phyloP scores from a whole-genome alignment of 2,888 invertebrate genomes.

The Cataglyphis altisquamis region DNA sequence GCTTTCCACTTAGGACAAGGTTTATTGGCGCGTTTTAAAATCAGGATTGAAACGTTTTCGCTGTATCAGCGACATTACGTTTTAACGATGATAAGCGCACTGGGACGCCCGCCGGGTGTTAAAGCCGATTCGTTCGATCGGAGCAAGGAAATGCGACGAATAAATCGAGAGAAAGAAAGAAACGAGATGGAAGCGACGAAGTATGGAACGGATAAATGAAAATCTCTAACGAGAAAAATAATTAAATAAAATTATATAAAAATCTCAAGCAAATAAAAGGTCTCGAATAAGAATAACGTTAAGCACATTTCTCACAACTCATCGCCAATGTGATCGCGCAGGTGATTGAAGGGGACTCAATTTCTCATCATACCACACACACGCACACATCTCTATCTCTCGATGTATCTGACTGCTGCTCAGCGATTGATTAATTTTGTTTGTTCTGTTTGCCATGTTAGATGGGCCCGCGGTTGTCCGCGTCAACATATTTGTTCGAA shows the following conservation, averaged over 20 bases:
- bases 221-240: neutral
- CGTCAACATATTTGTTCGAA: constrained; percentile 99
- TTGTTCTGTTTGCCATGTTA: constrained; percentile 87
- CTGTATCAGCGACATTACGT: constrained; percentile 16
- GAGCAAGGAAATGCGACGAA: constrained; percentile 14
- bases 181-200: neutral
- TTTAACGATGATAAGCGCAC: constrained; percentile 35
- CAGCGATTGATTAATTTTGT: constrained; percentile 84
- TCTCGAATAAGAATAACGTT: constrained; percentile 29
- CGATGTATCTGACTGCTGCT: constrained; percentile 68
- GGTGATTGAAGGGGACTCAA: constrained; percentile 14
- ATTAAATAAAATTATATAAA: neutral
- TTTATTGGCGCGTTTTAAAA: constrained; percentile 39
- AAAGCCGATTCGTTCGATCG: constrained; percentile 4
- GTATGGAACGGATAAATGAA: constrained; percentile 13
- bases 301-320: constrained; percentile 44
- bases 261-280: constrained; percentile 9
- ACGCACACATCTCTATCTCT: constrained; percentile 57
- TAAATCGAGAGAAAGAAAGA: neutral
- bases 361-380: constrained; percentile 58
- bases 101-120: constrained; percentile 12
- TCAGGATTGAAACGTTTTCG: constrained; percentile 28
- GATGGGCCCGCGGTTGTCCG: constrained; percentile 98
- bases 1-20: neutral
- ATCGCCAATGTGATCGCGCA: constrained; percentile 25